A percentile compares a stretch with the other conserved stretches of the same genome.
These are phyloP conservation scores for Neotoma lepida DNA, from an alignment of 2,113 vertebrate genomes.

Conservation along the genomic window DNA sequence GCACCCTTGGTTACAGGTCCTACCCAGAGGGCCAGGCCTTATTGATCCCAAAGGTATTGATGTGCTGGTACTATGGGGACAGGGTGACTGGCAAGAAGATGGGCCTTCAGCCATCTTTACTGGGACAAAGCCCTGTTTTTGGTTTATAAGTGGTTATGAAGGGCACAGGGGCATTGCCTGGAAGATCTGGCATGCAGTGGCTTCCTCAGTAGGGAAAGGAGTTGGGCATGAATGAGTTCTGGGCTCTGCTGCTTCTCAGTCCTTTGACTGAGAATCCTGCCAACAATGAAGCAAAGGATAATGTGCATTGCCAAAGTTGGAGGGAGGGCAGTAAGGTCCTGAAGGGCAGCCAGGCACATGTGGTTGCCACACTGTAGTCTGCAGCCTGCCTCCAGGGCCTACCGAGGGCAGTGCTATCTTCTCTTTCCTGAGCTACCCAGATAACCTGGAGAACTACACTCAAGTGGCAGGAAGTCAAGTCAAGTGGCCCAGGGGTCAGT, in stretches of 20 bases:
- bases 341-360: neutral
- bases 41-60: neutral
- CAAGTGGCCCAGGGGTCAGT: no score
- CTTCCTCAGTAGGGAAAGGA: neutral
- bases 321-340: neutral
- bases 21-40: neutral
- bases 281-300: neutral
- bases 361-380: fast-evolving
- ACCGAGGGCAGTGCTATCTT: neutral
- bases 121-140: neutral
- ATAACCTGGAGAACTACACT: neutral
- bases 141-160: neutral
- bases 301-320: fast-evolving
- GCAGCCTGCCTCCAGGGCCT: neutral
- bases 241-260: neutral
- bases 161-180: no score
- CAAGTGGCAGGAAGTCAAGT: neutral
- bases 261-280: neutral
- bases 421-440: neutral
- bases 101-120: neutral
- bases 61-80: neutral
- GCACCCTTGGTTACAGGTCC: neutral
- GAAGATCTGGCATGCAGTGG: neutral
- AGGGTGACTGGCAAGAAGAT: neutral
- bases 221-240: fast-evolving